Conservation (phyloP, 2,797 vertebrate species). For the Labroides dimidiatus region DNA sequence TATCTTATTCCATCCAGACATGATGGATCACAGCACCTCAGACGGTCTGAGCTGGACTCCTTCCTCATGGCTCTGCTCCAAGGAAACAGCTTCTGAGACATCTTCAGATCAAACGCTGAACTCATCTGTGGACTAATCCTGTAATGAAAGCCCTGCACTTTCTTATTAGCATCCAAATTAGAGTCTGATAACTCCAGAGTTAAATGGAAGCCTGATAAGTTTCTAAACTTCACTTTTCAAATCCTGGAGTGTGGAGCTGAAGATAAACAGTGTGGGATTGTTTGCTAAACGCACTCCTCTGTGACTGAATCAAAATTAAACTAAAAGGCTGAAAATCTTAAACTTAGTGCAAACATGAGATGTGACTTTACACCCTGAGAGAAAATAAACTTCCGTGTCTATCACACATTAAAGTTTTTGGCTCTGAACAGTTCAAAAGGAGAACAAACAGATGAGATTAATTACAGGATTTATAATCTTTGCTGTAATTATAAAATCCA, state of each 20-base stretch:
- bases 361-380: neutral
- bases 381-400: too few relatives aligned
- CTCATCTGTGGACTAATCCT: slow-evolving; percentile 17
- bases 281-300: neutral
- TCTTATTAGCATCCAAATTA: slow-evolving; percentile 50
- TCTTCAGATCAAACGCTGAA: slow-evolving; percentile 24
- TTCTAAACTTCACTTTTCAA: slow-evolving; percentile 13
- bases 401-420: too few relatives aligned
- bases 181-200: slow-evolving; percentile 14
- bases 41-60: slow-evolving; percentile 11
- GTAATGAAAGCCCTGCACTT: slow-evolving; percentile 27
- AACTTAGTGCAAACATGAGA: neutral
- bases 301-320: neutral
- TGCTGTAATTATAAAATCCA: too few relatives aligned
- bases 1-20: slow-evolving; percentile 11
- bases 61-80: slow-evolving; percentile 25
- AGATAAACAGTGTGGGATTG: neutral
- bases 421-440: too few relatives aligned
- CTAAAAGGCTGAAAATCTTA: slow-evolving; percentile 7
- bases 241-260: neutral
- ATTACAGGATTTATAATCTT: too few relatives aligned
- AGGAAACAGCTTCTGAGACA: slow-evolving; percentile 17
- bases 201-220: slow-evolving; percentile 3
- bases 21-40: slow-evolving; percentile 10
- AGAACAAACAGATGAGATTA: too few relatives aligned